Evolutionary conservation across 1,140 invertebrate genomes (phyloP), one percentile per base, ranked within the genome.

Genomic region (Limonius californicus): DNA sequence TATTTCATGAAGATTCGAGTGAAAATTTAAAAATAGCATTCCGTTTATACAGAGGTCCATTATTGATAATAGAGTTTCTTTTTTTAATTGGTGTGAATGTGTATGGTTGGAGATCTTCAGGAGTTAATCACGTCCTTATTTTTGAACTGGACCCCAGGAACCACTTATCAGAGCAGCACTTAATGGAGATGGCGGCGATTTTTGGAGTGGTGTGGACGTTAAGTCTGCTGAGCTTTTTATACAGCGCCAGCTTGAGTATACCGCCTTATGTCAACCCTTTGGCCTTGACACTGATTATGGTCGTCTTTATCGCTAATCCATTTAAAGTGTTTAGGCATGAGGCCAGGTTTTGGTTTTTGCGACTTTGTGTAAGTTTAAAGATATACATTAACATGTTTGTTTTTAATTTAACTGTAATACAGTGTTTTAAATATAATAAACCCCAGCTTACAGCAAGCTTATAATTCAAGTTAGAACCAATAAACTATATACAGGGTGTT

Each of bases 71-170:
- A 63, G 81, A 94, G 61, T 91, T 91, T 72, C 79, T 95, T 3
- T 95, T 94, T 72, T 79, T 95, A 0, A 88, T 94, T 72, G 92
- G 93, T 47, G 83, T 95, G 35, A 97, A 97, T 77, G 91, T 87
- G 6, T 93, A 94, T 72, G 91, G 90, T 50, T 97, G 92, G 92
- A 80, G 91, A 56, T 88, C 87, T 43, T 91, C 91, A 0, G 93
- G 94, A 14, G 91, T 94, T 11, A 94, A 97, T 77, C 94, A 97
- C 76, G 93, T 97, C 0, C 83, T 96, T 0, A 97, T 96, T 63
- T 96, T 97, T 72, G 94, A 96, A 77, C 79, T 97, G 21, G 91
- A 96, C 80, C 94, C 94, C 0, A 79, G 94, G 53, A 91, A 94
- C 77, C 93, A 96, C 80, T 76, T 87, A 0, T 86, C 91, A 1